Base-by-base conservation (phyloP, 2,113 vertebrate genomes). In the Rissa tridactyla region DNA sequence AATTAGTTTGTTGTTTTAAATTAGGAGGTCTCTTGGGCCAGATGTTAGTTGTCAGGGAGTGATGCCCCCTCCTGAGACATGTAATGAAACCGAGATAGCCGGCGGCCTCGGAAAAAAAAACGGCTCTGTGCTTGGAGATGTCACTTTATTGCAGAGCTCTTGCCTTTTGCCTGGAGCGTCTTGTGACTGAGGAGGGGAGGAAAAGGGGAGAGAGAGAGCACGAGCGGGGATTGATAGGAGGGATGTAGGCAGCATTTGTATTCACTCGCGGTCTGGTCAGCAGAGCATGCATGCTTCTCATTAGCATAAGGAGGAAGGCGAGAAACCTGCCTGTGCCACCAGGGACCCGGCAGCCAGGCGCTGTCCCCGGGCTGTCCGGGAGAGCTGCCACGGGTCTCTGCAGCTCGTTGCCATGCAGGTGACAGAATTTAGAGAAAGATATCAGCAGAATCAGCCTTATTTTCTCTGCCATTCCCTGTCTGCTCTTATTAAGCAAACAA, bases 1-100 rank as follows among this genome's bases (percentile, higher is more conserved):
- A 97, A 98, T 97, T 95, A 97, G 95, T 95, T 95, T 97, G 95
- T 98, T 97, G 94, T 96, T 98, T 97, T 97, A 96, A 98, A 97
- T 96, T 88, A 97, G 96, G 87, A 96, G 95, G 95, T 97, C 97
- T 98, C 97, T 88, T 83, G 97, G 95, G 97, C 97, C 98, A 98
- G 97, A 98, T 98, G 98, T 97, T 97, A 84, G 68, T 51, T 97
- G 97, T 97, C 94, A 96, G 97, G 96, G 88, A 95, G 94, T 55
- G 90, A 97, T 96, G 89, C 96, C 87, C 92, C 97, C 97, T 98
- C 91, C 97, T 97, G 97, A 97, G 97, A 97, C 68, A 52, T 27
- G 78, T 97, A 98, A 98, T 98, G 97, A 98, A 96, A 97, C 75
- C 15, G 58, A 95, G 84, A 96, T 70, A 96, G 96, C 95, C 70